These are phyloP conservation scores for Micrastur ruficollis DNA, from an alignment of 2,797 vertebrate species.

Conservation along the genomic window DNA sequence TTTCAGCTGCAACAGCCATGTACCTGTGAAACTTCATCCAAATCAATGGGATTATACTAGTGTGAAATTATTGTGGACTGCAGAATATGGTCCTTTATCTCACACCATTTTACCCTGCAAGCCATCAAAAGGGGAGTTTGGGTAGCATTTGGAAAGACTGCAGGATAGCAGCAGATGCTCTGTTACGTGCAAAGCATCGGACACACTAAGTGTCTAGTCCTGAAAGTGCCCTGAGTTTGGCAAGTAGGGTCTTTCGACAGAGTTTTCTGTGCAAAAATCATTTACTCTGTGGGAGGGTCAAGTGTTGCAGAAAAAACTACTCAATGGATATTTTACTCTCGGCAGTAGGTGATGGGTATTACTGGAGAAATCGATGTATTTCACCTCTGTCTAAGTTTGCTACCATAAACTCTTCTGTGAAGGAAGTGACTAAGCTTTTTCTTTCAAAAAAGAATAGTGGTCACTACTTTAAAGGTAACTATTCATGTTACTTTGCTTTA, in stretches of 20 bases:
- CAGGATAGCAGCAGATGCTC: neutral
- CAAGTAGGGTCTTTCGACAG: neutral
- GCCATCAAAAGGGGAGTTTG: neutral
- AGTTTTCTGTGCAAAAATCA: neutral
- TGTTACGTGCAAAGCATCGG: neutral
- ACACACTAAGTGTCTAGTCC: neutral
- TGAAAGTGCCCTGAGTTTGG: neutral
- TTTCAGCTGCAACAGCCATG: neutral
- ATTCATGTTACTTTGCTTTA: neutral
- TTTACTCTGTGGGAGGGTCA: neutral
- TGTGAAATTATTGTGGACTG: neutral
- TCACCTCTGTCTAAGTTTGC: neutral
- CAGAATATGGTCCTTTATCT: neutral
- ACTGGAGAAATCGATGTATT: neutral
- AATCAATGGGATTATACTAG: neutral
- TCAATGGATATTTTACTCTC: neutral
- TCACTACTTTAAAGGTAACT: neutral
- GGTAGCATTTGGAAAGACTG: neutral
- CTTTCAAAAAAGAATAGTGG: neutral
- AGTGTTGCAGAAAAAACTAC: neutral
- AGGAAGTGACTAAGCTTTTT: neutral
- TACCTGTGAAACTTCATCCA: neutral
- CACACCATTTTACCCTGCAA: neutral
- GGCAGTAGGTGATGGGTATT: neutral
- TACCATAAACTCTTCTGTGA: neutral